Evolutionary conservation across 2,797 vertebrate genomes (phyloP), one percentile per base, ranked within the genome.

Genomic region (Cuculus canorus): DNA sequence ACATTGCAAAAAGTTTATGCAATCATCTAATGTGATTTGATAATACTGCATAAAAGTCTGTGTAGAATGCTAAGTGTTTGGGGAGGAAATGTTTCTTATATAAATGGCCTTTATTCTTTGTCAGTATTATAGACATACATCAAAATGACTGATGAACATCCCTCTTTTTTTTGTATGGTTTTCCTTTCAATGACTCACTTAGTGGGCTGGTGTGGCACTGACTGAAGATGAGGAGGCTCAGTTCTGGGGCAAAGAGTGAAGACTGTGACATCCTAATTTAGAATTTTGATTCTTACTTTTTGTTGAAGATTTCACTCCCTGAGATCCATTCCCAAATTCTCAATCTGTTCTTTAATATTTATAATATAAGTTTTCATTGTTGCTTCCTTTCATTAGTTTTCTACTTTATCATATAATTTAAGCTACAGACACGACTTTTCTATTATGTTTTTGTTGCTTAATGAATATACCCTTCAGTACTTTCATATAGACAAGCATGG

Each of bases 1-100:
- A 94, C 53, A 82, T 57, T 92, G 81, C 83, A 95, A 87, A 84
- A 90, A 73, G 73, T 86, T 95, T 86, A 90, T 66, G 77, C 41
- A 86, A 88, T 60, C 60, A 88, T 60, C 60, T 86, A 84, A 90
- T 72, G 48, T 77, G 75, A 73, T 92, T 94, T 89, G 79, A 88
- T 92, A 92, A 69, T 68, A 81, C 53, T 69, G 75, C 60, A 88
- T 52, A 75, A 3, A 88, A 81, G 25, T 72, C 88, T 15, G 3
- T 59, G 81, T 5, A 52, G 93, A 96, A 94, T 90, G 65, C 59
- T 54, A 93, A 89, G 50, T 59, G 53, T 72, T 86, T 65, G 43
- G 32, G 56, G 33, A 94, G 15, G 45, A 59, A 80, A 11, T 13
- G 13, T 37, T 91, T 84, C 56, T 87, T 18, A 50, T 35, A 71